These are phyloP conservation scores for Chaetura pelagica DNA, from an alignment of 2,113 vertebrate genomes.

Conservation along the genomic window DNA sequence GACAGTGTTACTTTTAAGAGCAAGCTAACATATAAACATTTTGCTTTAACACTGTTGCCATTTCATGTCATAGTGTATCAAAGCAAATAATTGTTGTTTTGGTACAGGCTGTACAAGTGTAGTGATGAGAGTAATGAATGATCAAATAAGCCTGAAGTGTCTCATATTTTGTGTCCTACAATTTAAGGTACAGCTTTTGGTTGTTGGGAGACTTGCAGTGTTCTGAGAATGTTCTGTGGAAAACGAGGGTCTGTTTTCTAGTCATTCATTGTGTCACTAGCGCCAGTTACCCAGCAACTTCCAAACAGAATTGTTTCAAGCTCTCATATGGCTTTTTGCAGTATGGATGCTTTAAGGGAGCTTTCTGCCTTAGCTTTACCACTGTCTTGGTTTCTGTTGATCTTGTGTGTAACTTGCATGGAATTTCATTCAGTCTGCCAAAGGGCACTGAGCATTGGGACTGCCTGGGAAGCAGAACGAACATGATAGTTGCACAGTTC, in stretches of 20 bases:
- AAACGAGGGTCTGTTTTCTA: not conserved
- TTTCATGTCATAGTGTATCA: not conserved
- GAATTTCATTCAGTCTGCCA: not conserved
- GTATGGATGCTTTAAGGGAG: not conserved
- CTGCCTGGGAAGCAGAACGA: not conserved
- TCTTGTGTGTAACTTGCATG: not conserved
- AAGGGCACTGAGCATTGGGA: not conserved
- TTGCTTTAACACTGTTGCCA: not conserved
- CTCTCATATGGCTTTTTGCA: not conserved
- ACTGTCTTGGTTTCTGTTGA: not conserved
- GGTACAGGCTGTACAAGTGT: not conserved
- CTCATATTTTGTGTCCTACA: not conserved
- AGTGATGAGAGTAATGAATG: not conserved
- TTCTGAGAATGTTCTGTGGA: not conserved
- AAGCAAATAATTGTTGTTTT: not conserved
- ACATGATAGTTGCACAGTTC: not conserved
- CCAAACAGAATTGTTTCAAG: not conserved
- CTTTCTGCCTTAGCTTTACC: not conserved
- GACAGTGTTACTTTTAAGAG: not conserved
- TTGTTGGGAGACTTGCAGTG: not conserved
- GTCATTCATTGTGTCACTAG: not conserved
- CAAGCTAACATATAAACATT: not conserved
- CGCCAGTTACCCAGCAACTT: conserved; percentile 36
- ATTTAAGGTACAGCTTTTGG: not conserved
- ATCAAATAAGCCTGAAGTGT: not conserved